Evolutionary conservation across 2,888 invertebrate species (phyloP).

Genomic region (Lucinisca nassula): DNA sequence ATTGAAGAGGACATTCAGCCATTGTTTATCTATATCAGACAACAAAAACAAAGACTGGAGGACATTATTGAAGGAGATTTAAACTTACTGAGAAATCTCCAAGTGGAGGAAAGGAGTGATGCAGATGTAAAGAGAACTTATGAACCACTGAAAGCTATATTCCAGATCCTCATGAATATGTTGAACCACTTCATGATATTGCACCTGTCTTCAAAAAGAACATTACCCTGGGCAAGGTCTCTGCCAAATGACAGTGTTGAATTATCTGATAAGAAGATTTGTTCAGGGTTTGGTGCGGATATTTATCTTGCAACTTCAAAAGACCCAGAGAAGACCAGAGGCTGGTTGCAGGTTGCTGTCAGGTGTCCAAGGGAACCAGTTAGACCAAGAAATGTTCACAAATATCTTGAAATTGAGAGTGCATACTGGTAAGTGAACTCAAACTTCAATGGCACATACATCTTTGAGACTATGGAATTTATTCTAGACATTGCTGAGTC

Average conservation of each 20-base stretch:
- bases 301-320: conserved; percentile 31
- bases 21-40: conserved; percentile 58
- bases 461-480: no score
- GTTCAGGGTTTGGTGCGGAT: conserved; percentile 46
- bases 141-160: conserved; percentile 70
- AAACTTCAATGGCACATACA: conserved; percentile 29
- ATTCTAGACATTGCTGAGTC: no score
- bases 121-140: conserved; percentile 62
- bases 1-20: conserved; percentile 66
- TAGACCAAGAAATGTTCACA: conserved; percentile 59
- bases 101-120: conserved; percentile 63
- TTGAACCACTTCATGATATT: conserved; percentile 47
- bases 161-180: conserved; percentile 40
- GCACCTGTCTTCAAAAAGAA: conserved; percentile 28
- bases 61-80: conserved; percentile 61
- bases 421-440: conserved; percentile 71
- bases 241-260: conserved; percentile 8
- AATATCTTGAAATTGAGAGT: conserved; percentile 67
- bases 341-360: conserved; percentile 48
- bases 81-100: conserved; percentile 58
- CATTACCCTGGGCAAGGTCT: conserved; percentile 5
- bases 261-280: conserved; percentile 20
- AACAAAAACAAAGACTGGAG: conserved; percentile 62
- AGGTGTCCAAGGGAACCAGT: conserved; percentile 48
- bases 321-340: neutral